Percentiles rank a stretch among this genome's conserved stretches.
These are phyloP conservation scores for Pseudobourletiella spinata DNA, from an alignment of 1,140 invertebrate genomes.

Conservation along the genomic window DNA sequence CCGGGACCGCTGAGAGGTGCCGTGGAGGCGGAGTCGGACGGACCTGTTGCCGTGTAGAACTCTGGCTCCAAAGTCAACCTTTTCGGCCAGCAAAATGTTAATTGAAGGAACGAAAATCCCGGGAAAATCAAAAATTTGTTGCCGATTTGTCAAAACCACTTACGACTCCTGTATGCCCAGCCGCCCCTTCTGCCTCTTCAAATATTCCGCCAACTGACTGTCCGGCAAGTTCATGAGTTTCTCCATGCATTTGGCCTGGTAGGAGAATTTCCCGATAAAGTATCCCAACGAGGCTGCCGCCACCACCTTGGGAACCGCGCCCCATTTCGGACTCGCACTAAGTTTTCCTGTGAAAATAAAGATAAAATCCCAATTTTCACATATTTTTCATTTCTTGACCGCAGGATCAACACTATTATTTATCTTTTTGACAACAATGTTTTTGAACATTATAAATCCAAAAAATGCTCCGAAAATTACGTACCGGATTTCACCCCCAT, in stretches of 20 bases:
- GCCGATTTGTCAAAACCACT: no score
- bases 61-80: background rate
- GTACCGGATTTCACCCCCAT: slow-evolving; percentile 43
- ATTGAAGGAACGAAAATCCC: no score
- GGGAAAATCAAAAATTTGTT: no score
- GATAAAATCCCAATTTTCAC: background rate
- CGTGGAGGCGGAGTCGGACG: no score
- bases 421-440: background rate
- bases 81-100: no score
- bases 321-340: slow-evolving; percentile 50
- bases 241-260: slow-evolving; percentile 59
- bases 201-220: slow-evolving; percentile 49
- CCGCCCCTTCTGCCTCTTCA: slow-evolving; percentile 37
- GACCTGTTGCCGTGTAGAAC: no score
- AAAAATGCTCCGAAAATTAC: no score
- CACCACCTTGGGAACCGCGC: slow-evolving; percentile 55
- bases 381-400: no score
- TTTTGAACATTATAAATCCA: background rate
- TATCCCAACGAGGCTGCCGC: slow-evolving; percentile 50
- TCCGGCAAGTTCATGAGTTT: slow-evolving; percentile 61
- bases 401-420: no score
- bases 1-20: no score
- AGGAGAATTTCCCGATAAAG: slow-evolving; percentile 64
- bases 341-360: slow-evolving; percentile 42
- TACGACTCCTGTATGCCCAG: background rate